Evolutionary conservation across 2,113 vertebrate genomes (phyloP).

Genomic region (Lasiurus borealis): DNA sequence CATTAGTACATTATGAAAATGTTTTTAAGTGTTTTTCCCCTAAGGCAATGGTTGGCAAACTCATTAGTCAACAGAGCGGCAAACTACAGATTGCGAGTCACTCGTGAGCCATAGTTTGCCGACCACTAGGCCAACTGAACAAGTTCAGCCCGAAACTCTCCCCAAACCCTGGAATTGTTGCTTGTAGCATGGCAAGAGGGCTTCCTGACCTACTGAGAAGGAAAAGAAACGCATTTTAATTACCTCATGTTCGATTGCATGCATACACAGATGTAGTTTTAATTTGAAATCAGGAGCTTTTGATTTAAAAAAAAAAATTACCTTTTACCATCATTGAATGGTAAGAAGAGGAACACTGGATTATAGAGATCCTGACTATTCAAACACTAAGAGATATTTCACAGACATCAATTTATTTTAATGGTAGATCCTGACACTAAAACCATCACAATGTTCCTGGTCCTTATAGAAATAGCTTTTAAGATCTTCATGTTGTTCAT

Average conservation of each 20-base stretch:
- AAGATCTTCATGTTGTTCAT: neutral
- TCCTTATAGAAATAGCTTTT: neutral
- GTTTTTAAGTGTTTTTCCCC: too few species aligned
- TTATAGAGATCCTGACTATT: neutral
- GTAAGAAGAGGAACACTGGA: neutral
- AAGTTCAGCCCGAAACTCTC: constrained; percentile 2
- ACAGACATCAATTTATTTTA: neutral
- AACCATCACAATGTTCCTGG: neutral
- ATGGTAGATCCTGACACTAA: neutral
- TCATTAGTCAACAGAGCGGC: too few species aligned
- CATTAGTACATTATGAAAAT: too few species aligned
- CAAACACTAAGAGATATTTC: neutral
- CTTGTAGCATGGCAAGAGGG: neutral
- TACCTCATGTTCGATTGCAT: neutral
- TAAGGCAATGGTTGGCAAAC: too few species aligned
- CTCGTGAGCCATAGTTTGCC: too few species aligned
- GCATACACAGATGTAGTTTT: neutral
- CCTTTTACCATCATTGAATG: neutral
- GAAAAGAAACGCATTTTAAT: neutral
- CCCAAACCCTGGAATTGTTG: neutral
- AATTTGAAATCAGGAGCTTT: constrained; percentile 14
- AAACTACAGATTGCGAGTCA: too few species aligned
- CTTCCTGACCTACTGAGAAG: neutral
- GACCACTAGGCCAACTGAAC: neutral
- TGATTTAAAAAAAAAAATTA: constrained; percentile 22